Evolutionary conservation across 1,140 invertebrate species (phyloP), one percentile per base, ranked within the genome.

Genomic region (Aphis craccivora): DNA sequence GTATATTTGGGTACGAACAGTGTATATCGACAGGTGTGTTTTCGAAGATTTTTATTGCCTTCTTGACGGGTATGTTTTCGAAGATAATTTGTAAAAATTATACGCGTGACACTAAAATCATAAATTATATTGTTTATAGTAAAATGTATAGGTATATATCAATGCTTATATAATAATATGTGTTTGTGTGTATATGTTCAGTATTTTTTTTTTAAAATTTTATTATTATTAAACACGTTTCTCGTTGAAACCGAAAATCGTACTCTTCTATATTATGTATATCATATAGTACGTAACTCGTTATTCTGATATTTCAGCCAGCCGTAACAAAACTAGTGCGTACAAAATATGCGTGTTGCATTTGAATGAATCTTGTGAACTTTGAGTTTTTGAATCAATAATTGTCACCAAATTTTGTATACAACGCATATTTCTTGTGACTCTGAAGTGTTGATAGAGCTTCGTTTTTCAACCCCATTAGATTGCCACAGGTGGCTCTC

Each of bases 81-180:
- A 14, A 43, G 89, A 91, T 91, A 91, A 67, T 91, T 91, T 91
- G 89, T 91, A 67, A 91, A 67, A 91, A 91, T 90, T 53, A 25
- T 90, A 84, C 83, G 83, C 37, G 53, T 23, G 83, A 84, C 83
- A 84, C 40, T 43, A 43, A 84, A 40, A 43, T 40, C 83, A 84
- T 84, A 84, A 84, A 84, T 84, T 84, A 84, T 84, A 84, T 84
- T 84, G 83, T 84, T 84, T 84, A 84, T 83, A 76, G 76, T 37
- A 8, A 37, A 37, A 83, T 37, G 35, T n/a, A 35, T 37, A 84
- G 35, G 83, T 43, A 25, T 40, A 51, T 51, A 51, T 2, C 18
- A 11, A 51, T 51, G 18, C 48, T 51, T 18, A 51, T 51, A 8
- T 25, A 37, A 8, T 25, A 37, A 40, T 37, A 43, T 23, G 8